Evolutionary conservation across 2,888 invertebrate species (phyloP), one percentile per base, ranked within the genome.

Genomic region (Lissocephala sabroskyi): DNA sequence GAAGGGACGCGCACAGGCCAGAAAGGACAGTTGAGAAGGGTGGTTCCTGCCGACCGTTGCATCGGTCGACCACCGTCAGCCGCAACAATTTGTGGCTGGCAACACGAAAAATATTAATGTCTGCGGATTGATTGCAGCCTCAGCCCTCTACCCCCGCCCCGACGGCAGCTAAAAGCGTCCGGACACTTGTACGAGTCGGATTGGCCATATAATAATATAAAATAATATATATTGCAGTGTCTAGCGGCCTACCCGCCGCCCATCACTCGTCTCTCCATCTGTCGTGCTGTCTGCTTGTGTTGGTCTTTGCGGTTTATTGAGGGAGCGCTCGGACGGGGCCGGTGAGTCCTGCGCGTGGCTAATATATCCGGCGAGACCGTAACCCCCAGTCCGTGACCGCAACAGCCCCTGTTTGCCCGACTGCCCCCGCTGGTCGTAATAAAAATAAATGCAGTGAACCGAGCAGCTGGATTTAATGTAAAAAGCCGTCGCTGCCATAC

Each of bases 61-160:
- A 28, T 47, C 37, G 35, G 46, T 7, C 13, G 39, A 13, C 53
- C 1, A 37, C 18, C n/a, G 11, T 18, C 68, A 64, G 71, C 71
- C 71, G 62, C 71, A 73, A 68, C 71, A 74, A 73, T 73, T 73
- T 73, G 71, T 64, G 71, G 74, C 71, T 71, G 70, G 59, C 64
- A 73, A 73, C 71, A 68, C 70, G 67, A 74, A 73, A 70, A 71
- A 74, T 71, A 74, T 71, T 71, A 73, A 67, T 65, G 67, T 71
- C 74, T 74, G 70, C 67, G 67, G 70, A 71, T 71, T 70, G 71
- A 71, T 71, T 67, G 71, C 67, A 68, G 49, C 43, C 23, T 18
- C 44, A 11, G 37, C 47, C 26, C 26, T 16, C 45, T 6, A 28
- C 14, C 16, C n/a, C 2, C 13, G 1, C 6, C n/a, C 28, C n/a